A percentile compares a stretch with the other conserved stretches of the same genome.
phyloP scores from a whole-genome alignment of 1,140 invertebrate genomes.

The Hyposmocoma kahamanoa region DNA sequence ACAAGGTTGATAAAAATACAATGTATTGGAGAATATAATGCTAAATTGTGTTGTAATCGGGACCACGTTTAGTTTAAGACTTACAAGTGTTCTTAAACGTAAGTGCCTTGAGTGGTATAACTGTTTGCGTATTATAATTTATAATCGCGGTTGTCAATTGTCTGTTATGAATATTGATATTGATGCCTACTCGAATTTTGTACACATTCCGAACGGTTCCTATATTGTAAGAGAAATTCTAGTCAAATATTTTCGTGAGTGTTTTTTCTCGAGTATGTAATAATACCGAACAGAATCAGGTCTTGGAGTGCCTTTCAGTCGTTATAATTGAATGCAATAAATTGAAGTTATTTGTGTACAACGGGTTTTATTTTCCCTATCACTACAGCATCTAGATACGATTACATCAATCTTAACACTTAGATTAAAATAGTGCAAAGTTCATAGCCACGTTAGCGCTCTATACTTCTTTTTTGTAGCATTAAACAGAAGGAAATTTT shows the following conservation, averaged over 20 bases:
- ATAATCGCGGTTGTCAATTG: neutral
- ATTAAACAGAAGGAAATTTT: too few species aligned
- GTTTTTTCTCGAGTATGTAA: constrained; percentile 2
- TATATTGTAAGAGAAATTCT: constrained; percentile 10
- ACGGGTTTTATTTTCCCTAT: neutral
- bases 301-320: constrained; percentile 13
- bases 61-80: neutral
- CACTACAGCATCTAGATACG: too few species aligned
- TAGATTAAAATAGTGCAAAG: too few species aligned
- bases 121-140: too few species aligned
- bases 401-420: too few species aligned
- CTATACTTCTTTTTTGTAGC: too few species aligned
- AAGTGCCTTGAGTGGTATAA: constrained; percentile 1
- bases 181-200: neutral
- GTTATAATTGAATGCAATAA: neutral
- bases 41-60: neutral
- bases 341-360: neutral
- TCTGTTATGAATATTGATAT: neutral
- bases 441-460: too few species aligned
- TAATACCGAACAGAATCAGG: neutral
- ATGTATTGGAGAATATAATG: too few species aligned
- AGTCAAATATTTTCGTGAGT: constrained; percentile 20
- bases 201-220: constrained; percentile 8
- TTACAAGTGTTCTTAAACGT: constrained; percentile 2
- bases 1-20: too few species aligned